phyloP scores from a whole-genome alignment of 2,797 vertebrate genomes.

The Hypotaenidia okinawae region DNA sequence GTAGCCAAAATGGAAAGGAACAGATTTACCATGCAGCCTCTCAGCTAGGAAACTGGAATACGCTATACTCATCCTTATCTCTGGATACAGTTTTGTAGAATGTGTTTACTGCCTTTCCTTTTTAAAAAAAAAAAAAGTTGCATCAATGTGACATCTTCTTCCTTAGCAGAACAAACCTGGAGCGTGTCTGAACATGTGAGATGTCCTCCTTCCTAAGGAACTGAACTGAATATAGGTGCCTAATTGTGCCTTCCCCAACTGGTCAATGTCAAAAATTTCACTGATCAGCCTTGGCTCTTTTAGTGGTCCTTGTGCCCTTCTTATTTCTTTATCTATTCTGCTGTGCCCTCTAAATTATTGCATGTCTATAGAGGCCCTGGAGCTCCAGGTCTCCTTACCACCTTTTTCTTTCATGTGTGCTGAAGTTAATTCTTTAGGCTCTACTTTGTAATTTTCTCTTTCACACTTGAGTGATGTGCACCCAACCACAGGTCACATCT shows the following conservation, averaged over 20 bases:
- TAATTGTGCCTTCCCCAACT: not conserved
- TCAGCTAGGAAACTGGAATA: constrained; percentile 8
- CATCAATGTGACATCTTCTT: not conserved
- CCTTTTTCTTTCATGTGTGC: not conserved
- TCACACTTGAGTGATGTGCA: not conserved
- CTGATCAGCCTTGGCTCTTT: not conserved
- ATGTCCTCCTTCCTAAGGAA: not conserved
- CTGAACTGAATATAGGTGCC: not conserved
- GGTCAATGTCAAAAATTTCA: not conserved
- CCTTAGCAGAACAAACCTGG: not conserved
- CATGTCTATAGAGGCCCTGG: not conserved
- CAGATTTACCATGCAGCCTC: not conserved
- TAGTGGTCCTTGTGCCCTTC: not conserved
- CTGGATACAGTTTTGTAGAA: not conserved
- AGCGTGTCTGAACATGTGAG: not conserved
- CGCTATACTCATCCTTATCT: not conserved
- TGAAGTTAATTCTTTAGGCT: not conserved
- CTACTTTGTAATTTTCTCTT: not conserved
- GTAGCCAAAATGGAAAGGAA: constrained; percentile 15
- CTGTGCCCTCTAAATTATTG: not conserved
- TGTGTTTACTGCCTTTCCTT: not conserved
- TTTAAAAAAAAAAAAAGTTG: not conserved
- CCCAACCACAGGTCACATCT: not conserved
- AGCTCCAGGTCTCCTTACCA: not conserved
- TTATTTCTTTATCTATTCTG: not conserved